These are phyloP conservation scores for Vultur gryphus DNA, from an alignment of 2,797 vertebrate species.

Conservation along the genomic window DNA sequence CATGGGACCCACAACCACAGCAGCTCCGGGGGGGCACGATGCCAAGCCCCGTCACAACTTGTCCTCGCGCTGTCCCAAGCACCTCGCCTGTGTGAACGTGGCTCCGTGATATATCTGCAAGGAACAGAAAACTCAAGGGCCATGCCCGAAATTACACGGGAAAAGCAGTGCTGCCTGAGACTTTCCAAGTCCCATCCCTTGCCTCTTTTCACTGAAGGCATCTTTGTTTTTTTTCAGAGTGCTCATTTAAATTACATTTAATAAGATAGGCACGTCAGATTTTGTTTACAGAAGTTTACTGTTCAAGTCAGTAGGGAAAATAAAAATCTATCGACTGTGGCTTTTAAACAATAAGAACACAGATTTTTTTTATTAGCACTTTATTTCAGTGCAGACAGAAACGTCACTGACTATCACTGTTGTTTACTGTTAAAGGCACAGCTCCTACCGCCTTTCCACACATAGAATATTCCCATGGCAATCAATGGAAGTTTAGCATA, in stretches of 20 bases:
- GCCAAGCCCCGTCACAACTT: fast-evolving
- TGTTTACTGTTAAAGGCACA: conserved; percentile 64
- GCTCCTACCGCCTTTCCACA: conserved; percentile 6
- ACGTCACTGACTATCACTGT: conserved; percentile 64
- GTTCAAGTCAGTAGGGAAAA: conserved; percentile 64
- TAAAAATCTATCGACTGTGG: conserved; percentile 64
- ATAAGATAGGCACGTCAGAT: conserved; percentile 49
- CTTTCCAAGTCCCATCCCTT: background rate
- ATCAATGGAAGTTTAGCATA: conserved; percentile 58
- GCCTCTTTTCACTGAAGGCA: background rate
- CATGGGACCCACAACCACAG: fast-evolving
- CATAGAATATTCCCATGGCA: conserved; percentile 53
- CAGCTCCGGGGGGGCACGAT: fast-evolving
- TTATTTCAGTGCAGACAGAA: conserved; percentile 59
- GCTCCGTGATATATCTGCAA: background rate
- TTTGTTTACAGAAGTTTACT: conserved; percentile 71
- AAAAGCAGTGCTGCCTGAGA: background rate
- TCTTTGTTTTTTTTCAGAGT: background rate
- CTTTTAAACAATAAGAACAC: conserved; percentile 61
- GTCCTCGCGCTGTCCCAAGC: fast-evolving
- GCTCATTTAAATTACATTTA: conserved; percentile 41
- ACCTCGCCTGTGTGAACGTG: fast-evolving
- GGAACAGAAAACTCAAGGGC: background rate
- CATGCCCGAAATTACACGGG: background rate
- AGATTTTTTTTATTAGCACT: conserved; percentile 57